Percentiles rank a stretch among this genome's conserved stretches.
phyloP scores from a whole-genome alignment of 1,140 invertebrate genomes.

The Euborellia annulipes region DNA sequence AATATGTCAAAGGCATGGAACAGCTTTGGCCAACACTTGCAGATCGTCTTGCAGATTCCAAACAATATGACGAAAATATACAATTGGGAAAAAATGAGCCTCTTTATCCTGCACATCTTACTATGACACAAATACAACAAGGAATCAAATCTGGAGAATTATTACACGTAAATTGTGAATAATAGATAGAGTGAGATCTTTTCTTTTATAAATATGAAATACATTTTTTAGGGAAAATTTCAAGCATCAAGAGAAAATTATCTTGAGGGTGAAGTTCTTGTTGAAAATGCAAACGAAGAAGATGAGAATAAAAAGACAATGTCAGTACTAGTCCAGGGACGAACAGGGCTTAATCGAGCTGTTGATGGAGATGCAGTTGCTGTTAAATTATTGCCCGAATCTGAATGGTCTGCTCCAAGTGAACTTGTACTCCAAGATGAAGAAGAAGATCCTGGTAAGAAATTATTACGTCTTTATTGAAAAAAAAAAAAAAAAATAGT shows the following conservation, averaged over 20 bases:
- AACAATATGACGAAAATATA: slow-evolving; percentile 27
- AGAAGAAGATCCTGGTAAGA: slow-evolving; percentile 36
- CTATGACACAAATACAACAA: slow-evolving; percentile 52
- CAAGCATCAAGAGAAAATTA: slow-evolving; percentile 80
- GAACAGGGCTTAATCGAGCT: slow-evolving; percentile 78
- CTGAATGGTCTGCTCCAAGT: slow-evolving; percentile 75
- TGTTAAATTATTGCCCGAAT: slow-evolving; percentile 75
- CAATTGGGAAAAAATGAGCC: slow-evolving; percentile 17
- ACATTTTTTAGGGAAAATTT: slow-evolving; percentile 47
- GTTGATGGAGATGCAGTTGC: slow-evolving; percentile 92
- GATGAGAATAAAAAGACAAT: slow-evolving; percentile 34
- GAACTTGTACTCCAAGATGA: slow-evolving; percentile 63
- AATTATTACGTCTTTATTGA: neutral
- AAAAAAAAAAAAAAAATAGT: no score
- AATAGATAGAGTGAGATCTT: no score
- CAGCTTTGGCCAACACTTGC: slow-evolving; percentile 18
- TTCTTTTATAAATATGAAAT: no score
- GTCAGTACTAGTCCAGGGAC: slow-evolving; percentile 70
- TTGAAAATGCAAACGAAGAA: slow-evolving; percentile 55
- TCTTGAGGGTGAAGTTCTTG: slow-evolving; percentile 78
- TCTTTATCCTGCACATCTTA: slow-evolving; percentile 73
- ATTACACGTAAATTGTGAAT: slow-evolving; percentile 33
- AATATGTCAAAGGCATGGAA: slow-evolving; percentile 53
- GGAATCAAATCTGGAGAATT: slow-evolving; percentile 66
- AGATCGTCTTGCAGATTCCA: slow-evolving; percentile 24